phyloP scores from a whole-genome alignment of 2,113 vertebrate genomes.

The Takifugu bimaculatus region DNA sequence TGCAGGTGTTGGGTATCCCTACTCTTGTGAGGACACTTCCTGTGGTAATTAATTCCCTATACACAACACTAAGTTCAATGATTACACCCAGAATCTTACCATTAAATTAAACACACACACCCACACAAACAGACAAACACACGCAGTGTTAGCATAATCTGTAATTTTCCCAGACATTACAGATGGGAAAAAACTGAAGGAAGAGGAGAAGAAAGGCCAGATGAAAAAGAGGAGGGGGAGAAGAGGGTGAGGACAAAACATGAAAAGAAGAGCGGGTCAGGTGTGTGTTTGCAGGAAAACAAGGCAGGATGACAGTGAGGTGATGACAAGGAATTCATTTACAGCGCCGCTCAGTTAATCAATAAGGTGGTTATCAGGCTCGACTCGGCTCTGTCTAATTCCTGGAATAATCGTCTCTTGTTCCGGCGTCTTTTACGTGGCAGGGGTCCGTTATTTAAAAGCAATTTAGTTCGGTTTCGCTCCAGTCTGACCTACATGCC shows the following conservation, averaged over 20 bases:
- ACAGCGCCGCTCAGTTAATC: no score
- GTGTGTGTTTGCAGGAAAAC: no score
- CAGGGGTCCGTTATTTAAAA: slow-evolving; percentile 9
- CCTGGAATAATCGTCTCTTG: not conserved
- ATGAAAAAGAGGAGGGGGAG: not conserved
- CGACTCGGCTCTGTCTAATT: not conserved
- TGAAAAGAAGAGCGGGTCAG: slow-evolving; percentile 1
- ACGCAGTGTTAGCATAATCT: slow-evolving; percentile 4
- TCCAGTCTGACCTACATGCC: slow-evolving; percentile 33
- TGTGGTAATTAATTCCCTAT: no score
- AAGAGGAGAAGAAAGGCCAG: no score
- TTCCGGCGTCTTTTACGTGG: not conserved
- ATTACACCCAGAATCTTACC: no score
- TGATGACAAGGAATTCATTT: no score
- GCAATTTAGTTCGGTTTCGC: slow-evolving; percentile 17
- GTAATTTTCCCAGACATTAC: slow-evolving; percentile 18
- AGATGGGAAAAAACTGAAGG: not conserved
- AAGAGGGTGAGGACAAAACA: not conserved
- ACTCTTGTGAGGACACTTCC: no score
- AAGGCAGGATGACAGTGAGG: no score
- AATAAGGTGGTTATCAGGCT: no score
- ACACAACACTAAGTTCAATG: no score
- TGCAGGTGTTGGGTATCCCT: no score
- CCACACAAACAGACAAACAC: slow-evolving; percentile 4
- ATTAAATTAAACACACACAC: not conserved